Base-by-base conservation (phyloP, 2,113 vertebrate species). In the Brachyhypopomus occidentalis region DNA sequence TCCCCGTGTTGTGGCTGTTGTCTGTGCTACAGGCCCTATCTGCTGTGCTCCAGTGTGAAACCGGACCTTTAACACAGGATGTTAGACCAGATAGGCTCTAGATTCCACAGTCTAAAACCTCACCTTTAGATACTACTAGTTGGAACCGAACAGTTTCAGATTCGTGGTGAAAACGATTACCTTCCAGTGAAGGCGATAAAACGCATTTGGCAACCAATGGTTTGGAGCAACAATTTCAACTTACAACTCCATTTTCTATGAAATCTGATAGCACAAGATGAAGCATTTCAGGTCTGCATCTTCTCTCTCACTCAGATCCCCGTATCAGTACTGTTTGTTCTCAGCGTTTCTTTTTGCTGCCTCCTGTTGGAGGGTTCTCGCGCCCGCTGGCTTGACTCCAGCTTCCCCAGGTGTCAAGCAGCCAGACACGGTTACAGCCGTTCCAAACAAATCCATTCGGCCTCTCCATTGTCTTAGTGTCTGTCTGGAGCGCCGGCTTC, bases 341-440 rank as follows among this genome's bases (percentile, higher is more conserved):
- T 63, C 20, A 45, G 6, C 48, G n/a, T 56, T 67, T 72, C 19
- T 55, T 23, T 64, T 38, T 30, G 70, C 48, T 66, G 64, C 23
- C 38, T 58, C 23, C 27, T 41, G 12, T 38, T 41, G 64, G 22
- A 38, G 30, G 64, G 23, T 20, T 69, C 52, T 48, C 8, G 16
- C 48, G 5, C 48, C 30, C 0, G n/a, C 59, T 82, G 80, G 66
- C 74, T 5, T 20, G 16, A 8, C 19, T 41, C 75, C 76, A 83
- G 34, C 25, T 76, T 56, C 20, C 63, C 69, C 74, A 78, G 79
- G 69, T 84, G 62, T 78, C 58, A 80, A 74, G 22, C 79, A 74
- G 59, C 58, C 74, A 78, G 75, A 69, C 80, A 52, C 23, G 52
- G 36, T 52, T 9, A 70, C 23, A 56, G 56, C 23, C 63, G 16